These are phyloP conservation scores for Camponotus pennsylvanicus DNA, from an alignment of 1,140 invertebrate species.

Conservation along the genomic window DNA sequence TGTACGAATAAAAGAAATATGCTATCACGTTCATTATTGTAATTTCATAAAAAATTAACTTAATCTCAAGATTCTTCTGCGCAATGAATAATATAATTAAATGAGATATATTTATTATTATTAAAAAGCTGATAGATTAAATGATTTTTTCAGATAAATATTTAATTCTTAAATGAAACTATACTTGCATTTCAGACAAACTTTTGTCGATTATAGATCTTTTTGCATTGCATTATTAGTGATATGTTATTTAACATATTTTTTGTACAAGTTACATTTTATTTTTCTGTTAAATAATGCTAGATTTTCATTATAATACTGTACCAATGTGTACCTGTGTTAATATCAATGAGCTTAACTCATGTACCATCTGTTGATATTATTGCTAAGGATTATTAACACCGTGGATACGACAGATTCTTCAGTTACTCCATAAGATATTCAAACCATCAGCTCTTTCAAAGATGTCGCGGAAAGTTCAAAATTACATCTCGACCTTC, in stretches of 20 bases:
- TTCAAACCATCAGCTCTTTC: slow-evolving; percentile 17
- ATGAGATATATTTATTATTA: background rate
- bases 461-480: slow-evolving; percentile 59
- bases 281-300: background rate
- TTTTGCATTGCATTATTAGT: background rate
- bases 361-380: slow-evolving; percentile 45
- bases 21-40: background rate
- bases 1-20: background rate
- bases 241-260: background rate
- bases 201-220: background rate
- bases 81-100: slow-evolving; percentile 3
- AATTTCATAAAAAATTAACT: background rate
- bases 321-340: background rate
- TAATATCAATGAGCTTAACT: background rate
- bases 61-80: background rate
- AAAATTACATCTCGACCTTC: slow-evolving; percentile 27
- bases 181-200: background rate
- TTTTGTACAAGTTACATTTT: background rate
- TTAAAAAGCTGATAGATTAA: background rate
- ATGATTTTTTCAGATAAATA: background rate
- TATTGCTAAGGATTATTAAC: background rate
- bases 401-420: slow-evolving; percentile 37
- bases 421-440: background rate
- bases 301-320: background rate
- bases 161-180: background rate